A percentile compares a stretch with the other conserved stretches of the same genome.
phyloP scores from a whole-genome alignment of 2,888 invertebrate genomes.

The Pyrrhia umbra region DNA sequence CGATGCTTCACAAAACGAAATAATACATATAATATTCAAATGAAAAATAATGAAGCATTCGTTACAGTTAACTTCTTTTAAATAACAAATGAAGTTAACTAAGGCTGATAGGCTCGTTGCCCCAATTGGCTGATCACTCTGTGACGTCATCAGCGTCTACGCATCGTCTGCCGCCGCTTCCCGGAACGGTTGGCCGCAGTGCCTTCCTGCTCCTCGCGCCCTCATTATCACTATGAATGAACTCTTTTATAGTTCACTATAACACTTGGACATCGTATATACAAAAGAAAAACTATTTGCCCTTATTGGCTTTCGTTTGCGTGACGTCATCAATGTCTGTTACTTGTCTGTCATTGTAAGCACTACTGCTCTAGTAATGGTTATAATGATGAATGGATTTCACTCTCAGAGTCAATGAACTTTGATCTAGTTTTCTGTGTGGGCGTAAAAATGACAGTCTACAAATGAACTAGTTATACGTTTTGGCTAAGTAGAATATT shows the following conservation, averaged over 20 bases:
- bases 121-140: slow-evolving; percentile 81
- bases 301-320: slow-evolving; percentile 72
- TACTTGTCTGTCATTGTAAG: slow-evolving; percentile 79
- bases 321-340: slow-evolving; percentile 78
- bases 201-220: slow-evolving; percentile 80
- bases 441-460: slow-evolving; percentile 79
- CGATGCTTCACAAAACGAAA: slow-evolving; percentile 10
- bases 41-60: slow-evolving; percentile 26
- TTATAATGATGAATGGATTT: slow-evolving; percentile 84
- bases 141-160: slow-evolving; percentile 86
- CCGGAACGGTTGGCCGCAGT: slow-evolving; percentile 83
- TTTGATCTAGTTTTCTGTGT: slow-evolving; percentile 84
- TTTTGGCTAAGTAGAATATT: slow-evolving; percentile 61
- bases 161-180: slow-evolving; percentile 86
- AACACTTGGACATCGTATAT: slow-evolving; percentile 61
- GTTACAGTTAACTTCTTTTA: slow-evolving; percentile 38
- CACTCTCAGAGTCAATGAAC: slow-evolving; percentile 86
- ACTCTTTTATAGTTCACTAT: slow-evolving; percentile 66
- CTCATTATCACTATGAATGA: slow-evolving; percentile 82
- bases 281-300: slow-evolving; percentile 60
- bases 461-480: slow-evolving; percentile 67
- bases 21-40: slow-evolving; percentile 22
- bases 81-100: slow-evolving; percentile 65
- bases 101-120: slow-evolving; percentile 74
- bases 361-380: slow-evolving; percentile 82